Conservation (phyloP, 53 echinoderm and acorn worm species). For the Mesocentrotus franciscanus region DNA sequence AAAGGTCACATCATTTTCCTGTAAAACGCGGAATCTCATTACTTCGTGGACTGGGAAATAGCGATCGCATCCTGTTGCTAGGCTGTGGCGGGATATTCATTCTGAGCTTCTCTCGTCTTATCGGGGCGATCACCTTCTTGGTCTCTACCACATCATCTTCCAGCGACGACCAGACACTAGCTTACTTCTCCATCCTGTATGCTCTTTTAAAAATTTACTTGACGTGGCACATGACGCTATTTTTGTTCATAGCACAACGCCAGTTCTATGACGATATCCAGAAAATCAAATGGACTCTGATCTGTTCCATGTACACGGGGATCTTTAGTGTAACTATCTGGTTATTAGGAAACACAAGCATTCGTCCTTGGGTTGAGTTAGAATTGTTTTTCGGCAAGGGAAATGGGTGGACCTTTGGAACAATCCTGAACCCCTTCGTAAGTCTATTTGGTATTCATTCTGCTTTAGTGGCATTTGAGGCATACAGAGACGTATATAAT, state of each 20-base stretch:
- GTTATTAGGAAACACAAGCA: background rate
- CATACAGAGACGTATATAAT: background rate
- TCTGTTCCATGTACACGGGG: background rate
- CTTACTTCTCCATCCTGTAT: background rate
- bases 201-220: background rate
- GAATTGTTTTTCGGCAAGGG: background rate
- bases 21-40: background rate
- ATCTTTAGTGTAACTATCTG: background rate
- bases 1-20: background rate
- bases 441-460: background rate
- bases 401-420: background rate
- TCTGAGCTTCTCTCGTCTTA: background rate
- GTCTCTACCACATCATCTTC: background rate
- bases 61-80: background rate
- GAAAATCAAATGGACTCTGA: background rate
- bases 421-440: background rate
- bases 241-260: background rate
- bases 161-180: background rate
- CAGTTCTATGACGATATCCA: background rate
- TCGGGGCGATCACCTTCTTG: background rate
- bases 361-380: background rate
- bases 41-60: background rate
- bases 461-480: background rate
- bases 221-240: background rate
- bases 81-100: background rate